Evolutionary conservation across 2,113 vertebrate genomes (phyloP), one percentile per base, ranked within the genome.

Genomic region (Gnathonemus echidnorhynchus): DNA sequence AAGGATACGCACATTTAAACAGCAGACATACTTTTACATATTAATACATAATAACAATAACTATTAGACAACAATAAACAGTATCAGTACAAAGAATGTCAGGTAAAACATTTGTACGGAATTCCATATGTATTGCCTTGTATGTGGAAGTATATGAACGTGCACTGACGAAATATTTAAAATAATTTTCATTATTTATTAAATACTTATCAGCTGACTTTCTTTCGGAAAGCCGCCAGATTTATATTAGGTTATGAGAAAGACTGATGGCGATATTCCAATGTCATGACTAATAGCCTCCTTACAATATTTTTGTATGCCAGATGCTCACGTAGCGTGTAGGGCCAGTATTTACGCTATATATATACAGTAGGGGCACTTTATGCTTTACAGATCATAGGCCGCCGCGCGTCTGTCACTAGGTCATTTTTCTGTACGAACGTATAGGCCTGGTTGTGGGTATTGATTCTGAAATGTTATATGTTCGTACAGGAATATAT

Each of bases 401-500:
- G 70, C 27, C 6, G 74, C 35, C 4, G 10, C 74, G 74, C 15
- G 46, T 42, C 53, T 2, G 11, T 15, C 62, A 31, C 27, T 66
- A 9, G 58, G 58, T 66, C 9, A 27, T 66, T 66, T 66, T 27
- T 27, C 24, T 27, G n/a, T 77, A 77, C 70, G 31, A 31, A 39
- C 24, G 5, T 31, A 17, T 31, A 17, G 74, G 70, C 70, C 35
- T 42, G 35, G 13, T 80, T 19, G 15, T 39, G 11, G 35, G 27
- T 46, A 11, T 27, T 48, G 31, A 58, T 52, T 53, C 21, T 62
- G 42, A 74, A 24, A 58, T 91, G 15, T 88, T 91, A 88, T 27
- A 74, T 74, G 88, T 85, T 91, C 62, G 89, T 80, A 93, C 95
- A 97, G 97, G 98, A 70, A 95, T 98, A 80, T 98, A 98, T 92